Percentiles rank a stretch among this genome's conserved stretches.
These are phyloP conservation scores for Peromyscus polionotus DNA, from an alignment of 2,113 vertebrate genomes.

Conservation along the genomic window DNA sequence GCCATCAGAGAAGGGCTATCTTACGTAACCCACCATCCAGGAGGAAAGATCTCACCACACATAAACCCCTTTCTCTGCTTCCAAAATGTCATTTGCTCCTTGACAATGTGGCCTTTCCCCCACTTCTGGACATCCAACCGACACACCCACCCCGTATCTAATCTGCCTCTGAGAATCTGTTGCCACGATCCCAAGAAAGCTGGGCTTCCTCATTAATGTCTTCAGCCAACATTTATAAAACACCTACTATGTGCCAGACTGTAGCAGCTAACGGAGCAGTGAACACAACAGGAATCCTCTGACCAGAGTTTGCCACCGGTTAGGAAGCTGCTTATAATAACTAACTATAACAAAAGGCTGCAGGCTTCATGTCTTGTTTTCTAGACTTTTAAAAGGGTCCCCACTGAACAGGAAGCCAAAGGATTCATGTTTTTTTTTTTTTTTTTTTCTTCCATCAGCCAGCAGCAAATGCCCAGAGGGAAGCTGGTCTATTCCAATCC, in stretches of 20 bases:
- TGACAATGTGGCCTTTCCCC: background rate
- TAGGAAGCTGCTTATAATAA: background rate
- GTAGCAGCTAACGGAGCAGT: background rate
- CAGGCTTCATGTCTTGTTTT: background rate
- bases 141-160: background rate
- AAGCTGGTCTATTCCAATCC: background rate
- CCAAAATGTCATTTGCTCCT: background rate
- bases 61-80: background rate
- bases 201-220: background rate
- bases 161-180: background rate
- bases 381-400: background rate
- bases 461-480: background rate
- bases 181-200: background rate
- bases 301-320: background rate
- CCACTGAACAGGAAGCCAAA: background rate
- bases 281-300: background rate
- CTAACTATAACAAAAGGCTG: background rate
- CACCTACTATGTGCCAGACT: background rate
- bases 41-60: background rate
- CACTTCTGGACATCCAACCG: too few relatives aligned
- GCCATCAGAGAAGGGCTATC: background rate
- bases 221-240: constrained; percentile 1
- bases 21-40: background rate
- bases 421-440: background rate
- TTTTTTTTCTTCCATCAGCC: background rate